phyloP scores from a whole-genome alignment of 2,888 invertebrate genomes.

The Amphipoea oculea region DNA sequence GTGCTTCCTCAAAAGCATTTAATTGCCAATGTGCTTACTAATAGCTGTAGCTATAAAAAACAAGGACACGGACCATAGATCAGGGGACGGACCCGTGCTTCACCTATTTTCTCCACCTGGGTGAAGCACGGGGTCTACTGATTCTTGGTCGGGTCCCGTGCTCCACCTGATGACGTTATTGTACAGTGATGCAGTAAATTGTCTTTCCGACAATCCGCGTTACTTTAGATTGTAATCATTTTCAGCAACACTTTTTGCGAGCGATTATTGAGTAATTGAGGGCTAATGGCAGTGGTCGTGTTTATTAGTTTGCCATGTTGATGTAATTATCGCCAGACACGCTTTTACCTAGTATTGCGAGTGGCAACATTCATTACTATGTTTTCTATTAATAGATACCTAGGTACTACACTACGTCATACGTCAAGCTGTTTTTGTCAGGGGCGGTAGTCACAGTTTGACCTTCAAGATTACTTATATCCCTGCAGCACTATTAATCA shows the following conservation, averaged over 20 bases:
- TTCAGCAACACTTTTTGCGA: slow-evolving; percentile 23
- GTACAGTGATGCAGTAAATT: too few relatives aligned
- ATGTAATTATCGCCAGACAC: background rate
- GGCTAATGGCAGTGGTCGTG: background rate
- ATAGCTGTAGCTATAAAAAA: background rate
- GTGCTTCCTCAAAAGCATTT: too few relatives aligned
- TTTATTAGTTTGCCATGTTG: slow-evolving; percentile 1
- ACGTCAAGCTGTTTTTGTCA: background rate
- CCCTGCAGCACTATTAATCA: too few relatives aligned
- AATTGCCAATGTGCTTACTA: background rate
- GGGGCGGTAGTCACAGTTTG: background rate
- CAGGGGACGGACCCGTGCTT: too few relatives aligned
- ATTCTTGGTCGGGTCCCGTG: too few relatives aligned
- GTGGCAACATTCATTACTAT: background rate
- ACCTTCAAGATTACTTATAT: background rate
- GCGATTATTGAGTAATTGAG: slow-evolving; percentile 8
- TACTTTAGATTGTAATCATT: background rate
- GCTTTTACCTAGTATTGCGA: background rate
- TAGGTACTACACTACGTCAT: background rate
- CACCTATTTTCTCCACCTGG: too few relatives aligned
- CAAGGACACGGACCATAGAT: too few relatives aligned
- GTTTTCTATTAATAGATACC: background rate
- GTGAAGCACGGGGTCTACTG: too few relatives aligned
- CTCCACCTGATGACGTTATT: too few relatives aligned
- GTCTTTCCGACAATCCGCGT: too few relatives aligned